Evolutionary conservation across 2,113 vertebrate species (phyloP).

Genomic region (Pycnonotus jocosus): DNA sequence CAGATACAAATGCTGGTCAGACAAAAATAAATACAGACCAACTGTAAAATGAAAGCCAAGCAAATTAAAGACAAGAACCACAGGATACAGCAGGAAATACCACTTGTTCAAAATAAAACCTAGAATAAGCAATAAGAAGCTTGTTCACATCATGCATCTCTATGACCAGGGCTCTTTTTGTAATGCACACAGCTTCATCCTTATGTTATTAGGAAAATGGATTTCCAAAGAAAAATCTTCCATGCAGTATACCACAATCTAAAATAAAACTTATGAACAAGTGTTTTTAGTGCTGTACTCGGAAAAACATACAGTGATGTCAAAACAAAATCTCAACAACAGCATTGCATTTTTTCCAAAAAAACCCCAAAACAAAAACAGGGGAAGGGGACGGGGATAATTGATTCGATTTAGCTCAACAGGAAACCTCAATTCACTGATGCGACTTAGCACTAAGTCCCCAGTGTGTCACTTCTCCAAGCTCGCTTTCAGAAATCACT

Average conservation of each 20-base stretch:
- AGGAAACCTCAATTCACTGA: neutral
- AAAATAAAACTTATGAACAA: neutral
- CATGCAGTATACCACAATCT: no score
- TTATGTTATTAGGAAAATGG: rapidly evolving
- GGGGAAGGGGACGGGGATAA: rapidly evolving
- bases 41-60: neutral
- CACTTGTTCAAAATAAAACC: neutral
- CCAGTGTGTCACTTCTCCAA: neutral
- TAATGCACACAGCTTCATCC: neutral
- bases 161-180: neutral
- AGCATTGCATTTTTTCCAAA: neutral
- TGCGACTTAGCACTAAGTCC: rapidly evolving
- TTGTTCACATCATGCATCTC: neutral
- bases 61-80: neutral
- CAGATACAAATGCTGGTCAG: neutral
- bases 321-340: neutral
- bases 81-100: neutral
- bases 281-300: neutral
- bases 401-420: rapidly evolving
- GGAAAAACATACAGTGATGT: neutral
- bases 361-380: no score
- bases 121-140: neutral
- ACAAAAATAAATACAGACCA: neutral
- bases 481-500: neutral
- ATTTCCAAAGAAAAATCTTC: neutral